Evolutionary conservation across 2,797 vertebrate genomes (phyloP), one percentile per base, ranked within the genome.

Genomic region (Cyclura pinguis): DNA sequence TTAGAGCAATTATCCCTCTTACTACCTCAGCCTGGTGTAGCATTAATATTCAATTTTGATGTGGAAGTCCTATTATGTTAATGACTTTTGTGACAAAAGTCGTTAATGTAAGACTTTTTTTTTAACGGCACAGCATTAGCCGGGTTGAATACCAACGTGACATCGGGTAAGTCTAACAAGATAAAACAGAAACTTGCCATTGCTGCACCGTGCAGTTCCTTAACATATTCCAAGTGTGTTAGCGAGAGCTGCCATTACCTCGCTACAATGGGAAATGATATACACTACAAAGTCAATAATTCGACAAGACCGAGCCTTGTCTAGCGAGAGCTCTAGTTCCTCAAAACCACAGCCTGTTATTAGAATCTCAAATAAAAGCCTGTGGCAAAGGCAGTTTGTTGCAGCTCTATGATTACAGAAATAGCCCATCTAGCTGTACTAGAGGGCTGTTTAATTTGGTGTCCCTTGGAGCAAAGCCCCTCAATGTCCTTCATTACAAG

Each of bases 1-100:
- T 95, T 94, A 94, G 95, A 95, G 95, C 95, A 95, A 96, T 96
- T 96, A 96, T 94, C 95, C 87, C 55, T 83, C 94, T 93, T 92
- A 62, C 93, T 91, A 84, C 95, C 93, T 55, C 95, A 90, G 95
- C 94, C 95, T 93, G 92, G 94, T 88, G 91, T 86, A 91, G 94
- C 92, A 93, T 96, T 96, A 96, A 96, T 95, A 96, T 96, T 96
- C 96, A 94, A 93, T 95, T 96, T 94, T 93, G 95, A 94, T 90
- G 94, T 96, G 95, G 91, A 94, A 96, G 94, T 93, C 94, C 95
- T 95, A 95, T 96, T 96, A 96, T 94, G 94, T 95, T 96, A 96
- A 96, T 95, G 95, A 95, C 93, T 95, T 91, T 0, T 85, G 93
- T 96, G 95, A 96, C 95, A 95, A 94, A 96, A 96, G 95, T 96